These are phyloP conservation scores for Natrix natrix DNA, from an alignment of 2,797 vertebrate species.

Conservation along the genomic window DNA sequence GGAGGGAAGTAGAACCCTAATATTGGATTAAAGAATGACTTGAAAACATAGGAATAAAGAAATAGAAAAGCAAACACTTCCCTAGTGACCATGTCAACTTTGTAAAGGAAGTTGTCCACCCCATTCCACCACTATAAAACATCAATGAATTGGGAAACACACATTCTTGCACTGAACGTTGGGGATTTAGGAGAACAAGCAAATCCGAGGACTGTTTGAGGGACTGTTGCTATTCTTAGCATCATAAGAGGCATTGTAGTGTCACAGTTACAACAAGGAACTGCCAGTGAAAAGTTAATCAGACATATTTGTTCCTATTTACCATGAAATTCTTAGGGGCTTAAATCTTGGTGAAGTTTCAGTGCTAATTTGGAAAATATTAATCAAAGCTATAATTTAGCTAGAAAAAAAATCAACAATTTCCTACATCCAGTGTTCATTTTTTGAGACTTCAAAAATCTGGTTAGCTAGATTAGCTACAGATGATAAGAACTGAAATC, in stretches of 20 bases:
- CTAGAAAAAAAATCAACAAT: background rate
- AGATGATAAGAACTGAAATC: background rate
- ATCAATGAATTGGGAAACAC: no score
- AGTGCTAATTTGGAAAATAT: background rate
- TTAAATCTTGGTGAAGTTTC: background rate
- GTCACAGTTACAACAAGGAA: background rate
- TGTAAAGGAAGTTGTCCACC: background rate
- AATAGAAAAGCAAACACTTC: background rate
- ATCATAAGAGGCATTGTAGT: background rate
- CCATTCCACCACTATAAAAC: background rate
- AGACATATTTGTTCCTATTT: background rate
- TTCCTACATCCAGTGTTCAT: background rate
- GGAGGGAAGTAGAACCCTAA: background rate
- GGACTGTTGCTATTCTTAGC: background rate
- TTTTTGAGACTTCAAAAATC: background rate
- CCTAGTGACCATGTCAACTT: background rate
- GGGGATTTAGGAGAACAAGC: background rate
- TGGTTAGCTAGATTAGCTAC: background rate
- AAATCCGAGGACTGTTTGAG: background rate
- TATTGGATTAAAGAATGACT: background rate
- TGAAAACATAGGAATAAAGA: background rate
- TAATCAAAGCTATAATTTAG: background rate
- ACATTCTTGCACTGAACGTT: background rate
- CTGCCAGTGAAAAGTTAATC: background rate
- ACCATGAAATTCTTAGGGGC: background rate